Evolutionary conservation across 1,140 invertebrate species (phyloP), one percentile per base, ranked within the genome.

Genomic region (Hylyphantes graminicola): DNA sequence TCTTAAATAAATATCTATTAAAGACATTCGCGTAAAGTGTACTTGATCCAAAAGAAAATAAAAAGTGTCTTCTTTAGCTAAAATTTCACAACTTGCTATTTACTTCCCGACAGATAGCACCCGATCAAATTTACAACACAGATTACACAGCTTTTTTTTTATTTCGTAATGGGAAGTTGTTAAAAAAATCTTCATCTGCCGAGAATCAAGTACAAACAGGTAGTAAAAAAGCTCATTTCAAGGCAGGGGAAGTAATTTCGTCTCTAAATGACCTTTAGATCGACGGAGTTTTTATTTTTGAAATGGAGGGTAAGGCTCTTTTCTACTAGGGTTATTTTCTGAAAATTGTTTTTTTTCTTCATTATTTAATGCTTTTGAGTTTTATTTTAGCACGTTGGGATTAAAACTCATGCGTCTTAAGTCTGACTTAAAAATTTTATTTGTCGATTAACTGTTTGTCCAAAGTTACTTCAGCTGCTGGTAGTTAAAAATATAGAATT

Each of bases 261-360:
- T 59, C 53, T 80, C 59, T 80, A 80, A 80, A 80, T 68, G 77
- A 80, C 77, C 77, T 80, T 80, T 70, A 48, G 77, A 80, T 80
- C 35, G 64, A 54, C 10, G 53, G 50, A 65, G 77, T 35, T 80
- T 57, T 75, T 35, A 35, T 35, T 35, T n/a, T 35, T 35, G 35
- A 35, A 35, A 35, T 5, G 35, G 35, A 35, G 35, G 5, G 35
- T 35, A 35, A n/a, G n/a, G n/a, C n/a, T n/a, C 5, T 35, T 35
- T 35, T 2, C 35, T 35, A 35, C 35, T n/a, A 35, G 5, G 35
- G 35, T 35, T 35, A 1, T 35, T 35, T 35, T 35, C 5, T 35
- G 5, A 5, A 35, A 35, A 35, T 5, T 35, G 35, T 35, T 35
- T 35, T 5, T 35, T 35, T 35, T 35, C 5, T 35, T 5, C 35